A percentile compares a stretch with the other conserved stretches of the same genome.
Evolutionary conservation across 2,888 invertebrate species (phyloP).

Genomic region (Tupiocoris notatus): DNA sequence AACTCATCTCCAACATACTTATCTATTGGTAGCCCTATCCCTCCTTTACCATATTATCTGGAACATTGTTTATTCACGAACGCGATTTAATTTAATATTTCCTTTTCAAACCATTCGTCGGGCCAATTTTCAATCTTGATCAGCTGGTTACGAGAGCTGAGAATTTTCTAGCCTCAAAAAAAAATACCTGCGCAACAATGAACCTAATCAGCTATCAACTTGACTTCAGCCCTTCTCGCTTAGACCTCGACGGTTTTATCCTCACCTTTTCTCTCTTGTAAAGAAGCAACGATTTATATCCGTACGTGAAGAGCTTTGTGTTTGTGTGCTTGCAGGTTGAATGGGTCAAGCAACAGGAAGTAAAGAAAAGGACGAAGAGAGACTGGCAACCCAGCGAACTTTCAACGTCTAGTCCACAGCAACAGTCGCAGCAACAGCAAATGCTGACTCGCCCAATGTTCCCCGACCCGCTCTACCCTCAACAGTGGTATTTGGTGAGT

Average conservation of each 20-base stretch:
- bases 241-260: not conserved
- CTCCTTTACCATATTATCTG: too few relatives aligned
- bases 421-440: not conserved
- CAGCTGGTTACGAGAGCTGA: too few relatives aligned
- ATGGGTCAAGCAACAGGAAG: constrained; percentile 46
- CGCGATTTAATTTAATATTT: too few relatives aligned
- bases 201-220: too few relatives aligned
- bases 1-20: too few relatives aligned
- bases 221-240: too few relatives aligned
- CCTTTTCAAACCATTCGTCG: too few relatives aligned
- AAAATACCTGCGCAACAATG: too few relatives aligned
- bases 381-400: constrained; percentile 35
- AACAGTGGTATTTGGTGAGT: constrained; percentile 97
- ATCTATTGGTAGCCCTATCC: too few relatives aligned
- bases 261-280: not conserved
- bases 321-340: constrained; percentile 33
- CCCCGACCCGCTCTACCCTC: constrained; percentile 88
- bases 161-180: too few relatives aligned
- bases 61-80: too few relatives aligned
- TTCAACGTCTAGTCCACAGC: constrained; percentile 22
- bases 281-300: not conserved
- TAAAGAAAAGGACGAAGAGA: constrained; percentile 43
- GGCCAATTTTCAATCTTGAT: too few relatives aligned
- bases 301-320: not conserved
- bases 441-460: constrained; percentile 23